Evolutionary conservation across 2,797 vertebrate species (phyloP), one percentile per base, ranked within the genome.

Genomic region (Acrocephalus scirpaceus): DNA sequence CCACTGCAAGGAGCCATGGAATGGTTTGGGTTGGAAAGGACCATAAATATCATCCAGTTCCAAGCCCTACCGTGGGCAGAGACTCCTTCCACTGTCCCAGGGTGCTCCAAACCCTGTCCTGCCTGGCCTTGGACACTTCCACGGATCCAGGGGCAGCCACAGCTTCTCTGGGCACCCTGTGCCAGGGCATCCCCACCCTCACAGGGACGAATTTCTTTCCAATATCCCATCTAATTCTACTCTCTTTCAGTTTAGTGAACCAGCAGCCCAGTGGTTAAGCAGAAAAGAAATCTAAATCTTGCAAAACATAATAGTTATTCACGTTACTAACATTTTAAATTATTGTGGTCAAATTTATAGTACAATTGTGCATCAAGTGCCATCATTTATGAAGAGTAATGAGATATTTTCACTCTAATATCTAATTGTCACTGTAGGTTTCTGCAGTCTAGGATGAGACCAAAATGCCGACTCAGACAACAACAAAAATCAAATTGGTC

Each of bases 1-100:
- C 13, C 22, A 54, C 9, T 6, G 36, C 7, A 57, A 22, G 40
- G 48, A 36, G 29, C 2, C 19, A 32, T 8, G 32, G 67, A 36
- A 23, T n/a, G 44, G 27, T 38, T 29, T 89, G 48, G 64, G 32
- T 6, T 38, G 57, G 32, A 38, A 56, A 8, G 50, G 27, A 38
- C 32, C 7, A 0, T 1, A 7, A 29, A 8, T 16, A 16, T 0
- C 42, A 29, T 7, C 48, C 34, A 5, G 4, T 34, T 3, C 71
- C 32, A 13, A 5, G 6, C 23, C 13, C 40, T 47, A 25, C 17
- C 61, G 19, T 5, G 70, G 12, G 30, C 54, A 81, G 47, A 56
- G 64, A 56, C 48, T 44, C 4, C 13, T 69, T 2, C 56, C 56
- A 36, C 27, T 0, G 0, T 0, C 13, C 36, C 71, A 69, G 22